Evolutionary conservation across 2,888 invertebrate species (phyloP).

Genomic region (Molanna angustata): DNA sequence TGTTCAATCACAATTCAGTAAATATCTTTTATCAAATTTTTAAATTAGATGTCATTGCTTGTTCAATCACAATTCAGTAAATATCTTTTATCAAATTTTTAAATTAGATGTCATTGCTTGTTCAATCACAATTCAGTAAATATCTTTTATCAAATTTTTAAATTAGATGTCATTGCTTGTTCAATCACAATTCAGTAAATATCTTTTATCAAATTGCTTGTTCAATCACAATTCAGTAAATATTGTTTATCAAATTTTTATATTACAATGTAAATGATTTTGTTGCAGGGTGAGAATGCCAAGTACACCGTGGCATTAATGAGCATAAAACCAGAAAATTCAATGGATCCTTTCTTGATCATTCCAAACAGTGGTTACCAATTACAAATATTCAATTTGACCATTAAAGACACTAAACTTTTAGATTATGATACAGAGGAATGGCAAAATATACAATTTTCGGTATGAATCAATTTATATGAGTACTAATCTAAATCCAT

Average conservation of each 20-base stretch:
- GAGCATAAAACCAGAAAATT: constrained; percentile 42
- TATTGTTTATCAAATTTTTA: neutral
- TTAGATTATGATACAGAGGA: constrained; percentile 58
- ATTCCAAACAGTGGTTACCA: constrained; percentile 62
- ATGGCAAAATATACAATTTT: constrained; percentile 45
- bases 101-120: no score
- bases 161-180: no score
- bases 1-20: no score
- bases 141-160: no score
- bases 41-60: no score
- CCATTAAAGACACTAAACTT: constrained; percentile 51
- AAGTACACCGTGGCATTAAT: constrained; percentile 51
- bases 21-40: no score
- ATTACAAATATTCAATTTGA: constrained; percentile 55
- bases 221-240: neutral
- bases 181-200: neutral
- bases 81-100: no score
- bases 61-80: no score
- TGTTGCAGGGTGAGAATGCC: constrained; percentile 56
- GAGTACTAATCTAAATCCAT: no score
- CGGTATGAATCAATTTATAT: constrained; percentile 40
- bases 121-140: no score
- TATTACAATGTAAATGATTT: neutral
- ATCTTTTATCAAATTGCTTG: neutral
- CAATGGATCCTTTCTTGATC: constrained; percentile 55